Evolutionary conservation across 2,888 invertebrate species (phyloP).

Genomic region (Eilema caniola): DNA sequence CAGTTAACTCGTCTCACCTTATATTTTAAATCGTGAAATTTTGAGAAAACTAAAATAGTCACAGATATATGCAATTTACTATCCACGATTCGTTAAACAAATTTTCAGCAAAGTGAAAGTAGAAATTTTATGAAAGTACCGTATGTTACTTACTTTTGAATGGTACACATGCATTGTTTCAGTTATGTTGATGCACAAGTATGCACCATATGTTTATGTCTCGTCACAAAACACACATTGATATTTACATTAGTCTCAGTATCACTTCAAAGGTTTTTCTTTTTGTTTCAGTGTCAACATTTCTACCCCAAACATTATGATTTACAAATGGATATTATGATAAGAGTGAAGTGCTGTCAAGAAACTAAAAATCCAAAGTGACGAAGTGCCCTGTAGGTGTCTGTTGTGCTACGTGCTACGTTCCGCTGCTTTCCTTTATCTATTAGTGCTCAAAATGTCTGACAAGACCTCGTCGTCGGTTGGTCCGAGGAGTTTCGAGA

Average conservation of each 20-base stretch:
- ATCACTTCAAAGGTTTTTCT: slow-evolving; percentile 44
- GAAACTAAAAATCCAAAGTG: slow-evolving; percentile 87
- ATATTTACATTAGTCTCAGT: slow-evolving; percentile 8
- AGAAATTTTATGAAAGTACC: slow-evolving; percentile 43
- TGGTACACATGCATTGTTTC: slow-evolving; percentile 22
- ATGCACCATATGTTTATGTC: not conserved
- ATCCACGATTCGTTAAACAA: slow-evolving; percentile 23
- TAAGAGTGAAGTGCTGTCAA: slow-evolving; percentile 87
- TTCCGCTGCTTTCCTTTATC: slow-evolving; percentile 70
- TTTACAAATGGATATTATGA: slow-evolving; percentile 88
- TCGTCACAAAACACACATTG: not conserved
- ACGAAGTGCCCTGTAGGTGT: slow-evolving; percentile 84
- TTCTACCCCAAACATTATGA: slow-evolving; percentile 87
- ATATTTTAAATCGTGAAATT: slow-evolving; percentile 14
- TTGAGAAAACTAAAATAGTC: slow-evolving; percentile 22
- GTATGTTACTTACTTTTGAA: slow-evolving; percentile 27
- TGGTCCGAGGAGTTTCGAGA: slow-evolving; percentile 84
- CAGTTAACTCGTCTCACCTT: slow-evolving; percentile 38
- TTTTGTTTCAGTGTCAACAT: slow-evolving; percentile 86
- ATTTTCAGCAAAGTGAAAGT: slow-evolving; percentile 59
- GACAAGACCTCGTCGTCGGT: slow-evolving; percentile 83
- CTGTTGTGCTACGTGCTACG: slow-evolving; percentile 82
- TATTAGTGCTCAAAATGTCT: slow-evolving; percentile 74
- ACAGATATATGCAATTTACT: slow-evolving; percentile 30
- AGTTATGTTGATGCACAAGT: slow-evolving; percentile 11